Conservation (phyloP, 2,888 invertebrate genomes). For the Polyploca ridens region DNA sequence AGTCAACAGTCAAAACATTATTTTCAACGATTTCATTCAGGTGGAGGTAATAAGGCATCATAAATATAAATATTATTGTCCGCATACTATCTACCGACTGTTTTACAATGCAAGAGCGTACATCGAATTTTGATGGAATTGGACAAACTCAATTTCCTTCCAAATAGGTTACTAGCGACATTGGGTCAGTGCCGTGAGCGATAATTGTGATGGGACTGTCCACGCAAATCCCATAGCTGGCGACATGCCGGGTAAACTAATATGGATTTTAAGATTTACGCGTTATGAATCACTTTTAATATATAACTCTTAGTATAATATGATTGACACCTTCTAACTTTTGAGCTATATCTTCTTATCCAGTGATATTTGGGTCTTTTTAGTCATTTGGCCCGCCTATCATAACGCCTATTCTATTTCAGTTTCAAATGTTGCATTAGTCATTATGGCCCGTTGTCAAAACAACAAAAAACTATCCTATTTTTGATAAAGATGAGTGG, state of each 20-base stretch:
- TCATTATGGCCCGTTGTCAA: no score
- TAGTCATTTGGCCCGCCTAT: no score
- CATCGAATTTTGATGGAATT: conserved; percentile 80
- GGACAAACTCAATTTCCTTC: conserved; percentile 78
- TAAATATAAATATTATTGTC: background rate
- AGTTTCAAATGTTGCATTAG: no score
- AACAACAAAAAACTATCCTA: no score
- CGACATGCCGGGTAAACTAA: conserved; percentile 21
- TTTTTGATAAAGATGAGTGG: no score
- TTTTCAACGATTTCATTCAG: no score
- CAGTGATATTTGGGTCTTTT: no score
- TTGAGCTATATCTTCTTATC: no score
- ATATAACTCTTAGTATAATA: background rate
- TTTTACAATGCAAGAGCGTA: conserved; percentile 78
- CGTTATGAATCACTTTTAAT: conserved; percentile 26
- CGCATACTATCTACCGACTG: conserved; percentile 24
- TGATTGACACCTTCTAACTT: background rate
- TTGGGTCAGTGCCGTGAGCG: conserved; percentile 63
- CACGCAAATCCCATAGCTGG: conserved; percentile 58
- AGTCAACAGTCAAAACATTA: no score
- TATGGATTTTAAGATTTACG: conserved; percentile 29
- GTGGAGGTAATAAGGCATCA: background rate
- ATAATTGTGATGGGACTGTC: conserved; percentile 75
- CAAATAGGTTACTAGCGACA: conserved; percentile 73
- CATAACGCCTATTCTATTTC: no score